Evolutionary conservation across 2,888 invertebrate genomes (phyloP), one percentile per base, ranked within the genome.

Genomic region (Rhagonycha lutea): DNA sequence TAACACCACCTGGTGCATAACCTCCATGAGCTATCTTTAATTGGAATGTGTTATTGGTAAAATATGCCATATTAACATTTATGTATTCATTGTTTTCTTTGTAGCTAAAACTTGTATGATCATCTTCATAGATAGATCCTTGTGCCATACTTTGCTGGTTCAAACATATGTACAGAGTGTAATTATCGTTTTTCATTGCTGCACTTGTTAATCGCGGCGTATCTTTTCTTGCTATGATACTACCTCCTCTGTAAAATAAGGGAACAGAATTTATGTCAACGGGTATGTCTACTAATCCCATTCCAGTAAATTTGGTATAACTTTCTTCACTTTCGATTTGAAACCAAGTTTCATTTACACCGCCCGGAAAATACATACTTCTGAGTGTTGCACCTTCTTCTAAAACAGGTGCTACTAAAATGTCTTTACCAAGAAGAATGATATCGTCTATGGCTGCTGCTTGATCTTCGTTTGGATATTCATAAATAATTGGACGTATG

Each of bases 241-340:
- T 90, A 3, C 98, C 98, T 68, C 96, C 96, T 79, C 95, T 90
- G 88, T 98, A 97, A 89, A 92, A 98, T 67, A 96, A 95, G 0
- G 98, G 98, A 81, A 96, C 94, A 92, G 95, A 83, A 14, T 84
- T 83, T 4, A 80, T 72, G 75, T 78, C 74, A 70, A 80, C 79
- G 3, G 23, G 18, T 68, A 81, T 18, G 7, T 68, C 18, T 5
- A 32, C 62, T 4, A 61, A 69, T 23, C 77, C 76, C 10, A 24
- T 69, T 23, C 80, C 80, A 28, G 23, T 18, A 9, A 74, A 77
- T 0, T 63, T 18, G 14, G 62, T 69, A 12, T 70, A 67, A 61
- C 68, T 75, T 2, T 47, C 2, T 2, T 12, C 47, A 0, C 69
- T 70, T 60, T 80, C 61, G 7, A 77, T 77, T 26, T 81, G 78